Conservation (phyloP, 2,797 vertebrate species). For the Danio jaintianensis region DNA sequence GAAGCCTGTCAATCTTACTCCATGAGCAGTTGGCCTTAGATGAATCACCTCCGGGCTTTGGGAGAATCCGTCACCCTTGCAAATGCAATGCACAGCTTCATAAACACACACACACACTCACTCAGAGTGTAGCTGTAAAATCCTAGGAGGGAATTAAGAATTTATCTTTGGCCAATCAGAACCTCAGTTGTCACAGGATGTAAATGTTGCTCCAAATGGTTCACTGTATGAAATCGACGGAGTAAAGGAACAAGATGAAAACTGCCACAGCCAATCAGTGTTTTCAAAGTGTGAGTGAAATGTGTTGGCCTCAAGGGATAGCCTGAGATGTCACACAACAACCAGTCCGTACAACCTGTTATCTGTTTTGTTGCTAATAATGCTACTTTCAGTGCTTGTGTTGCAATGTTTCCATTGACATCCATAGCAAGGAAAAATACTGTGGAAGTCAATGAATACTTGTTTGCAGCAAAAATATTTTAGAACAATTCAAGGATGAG, state of each 20-base stretch:
- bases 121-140: conserved; percentile 33
- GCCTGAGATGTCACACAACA: conserved; percentile 45
- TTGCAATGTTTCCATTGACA: background rate
- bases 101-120: conserved; percentile 46
- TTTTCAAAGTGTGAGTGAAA: conserved; percentile 53
- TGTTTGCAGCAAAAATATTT: too few relatives aligned
- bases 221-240: conserved; percentile 55
- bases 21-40: conserved; percentile 46
- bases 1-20: conserved; percentile 50
- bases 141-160: conserved; percentile 30
- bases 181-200: conserved; percentile 46
- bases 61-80: conserved; percentile 31
- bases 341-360: conserved; percentile 27
- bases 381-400: background rate
- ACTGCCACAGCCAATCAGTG: conserved; percentile 60
- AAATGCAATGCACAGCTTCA: conserved; percentile 31
- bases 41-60: conserved; percentile 43
- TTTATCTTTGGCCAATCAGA: conserved; percentile 31
- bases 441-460: too few relatives aligned
- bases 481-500: too few relatives aligned
- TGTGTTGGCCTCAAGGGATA: conserved; percentile 33
- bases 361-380: conserved; percentile 28
- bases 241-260: conserved; percentile 61
- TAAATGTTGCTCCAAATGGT: conserved; percentile 58
- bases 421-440: too few relatives aligned